phyloP scores from a whole-genome alignment of 1,140 invertebrate species.

The Macrocentrus cingulum region DNA sequence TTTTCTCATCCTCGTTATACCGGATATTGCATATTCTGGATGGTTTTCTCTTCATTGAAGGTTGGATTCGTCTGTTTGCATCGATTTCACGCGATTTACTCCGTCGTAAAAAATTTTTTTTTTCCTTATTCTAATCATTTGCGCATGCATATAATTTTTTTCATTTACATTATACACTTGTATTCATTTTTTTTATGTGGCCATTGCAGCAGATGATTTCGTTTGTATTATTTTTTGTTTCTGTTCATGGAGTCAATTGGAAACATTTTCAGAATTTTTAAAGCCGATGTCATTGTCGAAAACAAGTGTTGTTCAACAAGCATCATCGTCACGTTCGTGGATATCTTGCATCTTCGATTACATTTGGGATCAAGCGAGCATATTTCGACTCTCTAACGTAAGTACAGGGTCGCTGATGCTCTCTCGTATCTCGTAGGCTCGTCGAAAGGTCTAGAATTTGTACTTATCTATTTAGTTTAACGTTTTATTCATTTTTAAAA shows the following conservation, averaged over 20 bases:
- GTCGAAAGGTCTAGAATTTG: not conserved
- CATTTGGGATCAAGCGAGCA: conserved; percentile 57
- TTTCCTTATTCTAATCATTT: no score
- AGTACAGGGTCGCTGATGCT: conserved; percentile 34
- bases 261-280: conserved; percentile 50
- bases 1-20: no score
- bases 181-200: no score
- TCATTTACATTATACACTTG: not conserved
- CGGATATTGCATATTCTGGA: no score
- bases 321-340: conserved; percentile 56
- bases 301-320: conserved; percentile 52
- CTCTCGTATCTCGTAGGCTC: not conserved
- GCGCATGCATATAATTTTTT: no score
- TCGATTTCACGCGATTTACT: not conserved
- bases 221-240: no score
- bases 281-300: conserved; percentile 56
- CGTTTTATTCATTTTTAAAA: no score
- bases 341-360: conserved; percentile 55
- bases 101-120: no score
- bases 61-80: conserved; percentile 11
- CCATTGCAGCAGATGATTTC: no score
- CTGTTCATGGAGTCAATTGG: not conserved
- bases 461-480: not conserved
- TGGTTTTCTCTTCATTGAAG: conserved; percentile 3
- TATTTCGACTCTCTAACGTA: conserved; percentile 53